Base-by-base conservation (phyloP, 2,888 invertebrate species). In the Linyphia triangularis region DNA sequence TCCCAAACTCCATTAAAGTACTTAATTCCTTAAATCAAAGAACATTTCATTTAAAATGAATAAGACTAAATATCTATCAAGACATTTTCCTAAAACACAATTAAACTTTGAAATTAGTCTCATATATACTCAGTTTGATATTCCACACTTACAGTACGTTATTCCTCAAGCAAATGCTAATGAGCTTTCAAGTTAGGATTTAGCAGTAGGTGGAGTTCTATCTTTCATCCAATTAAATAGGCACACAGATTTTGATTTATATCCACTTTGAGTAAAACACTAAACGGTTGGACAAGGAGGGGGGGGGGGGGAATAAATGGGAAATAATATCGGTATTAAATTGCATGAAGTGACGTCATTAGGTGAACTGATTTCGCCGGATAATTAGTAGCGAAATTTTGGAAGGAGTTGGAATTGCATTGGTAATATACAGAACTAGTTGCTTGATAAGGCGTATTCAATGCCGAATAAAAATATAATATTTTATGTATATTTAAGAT, bases 191-290 rank as follows among this genome's bases (percentile, higher is more conserved):
- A 13, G 16, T 73, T 30, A 30, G 30, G 33, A n/a, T 73, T 59
- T n/a, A 43, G 37, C 37, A 43, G 40, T 24, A 22, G 24, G 22
- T 70, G 70, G 24, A 19, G 37, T 37, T 43, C 26, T 5, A 16
- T 16, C 65, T 30, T n/a, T 30, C 37, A 61, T 61, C 37, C 57
- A 61, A 75, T 75, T 73, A 73, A 59, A 59, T 73, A 28, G 7
- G 59, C 28, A 30, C 57, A 22, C 16, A 22, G 73, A 59, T 30
- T 43, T 24, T 51, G 72, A 72, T 43, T 43, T 43, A 51, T 72
- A 51, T 43, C 43, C 16, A 43, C 43, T 43, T 16, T 16, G 43
- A 10, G 3, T 43, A 16, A n/a, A n/a, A 43, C 43, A 16, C 16
- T 3, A 10, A 9, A 16, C 9, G 16, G 16, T 43, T n/a, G n/a